Conservation (phyloP, 1,140 invertebrate genomes). For the Rhyzopertha dominica region DNA sequence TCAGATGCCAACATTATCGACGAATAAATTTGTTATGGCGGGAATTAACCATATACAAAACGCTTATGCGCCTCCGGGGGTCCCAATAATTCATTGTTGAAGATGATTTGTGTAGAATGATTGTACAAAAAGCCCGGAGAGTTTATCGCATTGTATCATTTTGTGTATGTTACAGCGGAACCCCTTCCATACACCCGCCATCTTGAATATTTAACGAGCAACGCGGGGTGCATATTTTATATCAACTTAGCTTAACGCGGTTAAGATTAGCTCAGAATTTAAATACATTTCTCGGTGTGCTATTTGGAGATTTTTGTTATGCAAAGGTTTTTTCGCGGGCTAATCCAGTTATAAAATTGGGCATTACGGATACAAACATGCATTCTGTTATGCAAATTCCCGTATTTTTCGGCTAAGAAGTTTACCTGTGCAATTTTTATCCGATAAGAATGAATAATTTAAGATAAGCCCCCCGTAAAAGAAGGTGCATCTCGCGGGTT, state of each 20-base stretch:
- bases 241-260: conserved; percentile 17
- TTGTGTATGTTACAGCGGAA: neutral
- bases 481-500: too few relatives aligned
- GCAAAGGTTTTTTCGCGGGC: too few relatives aligned
- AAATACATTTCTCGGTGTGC: conserved; percentile 18
- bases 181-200: conserved; percentile 14
- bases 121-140: conserved; percentile 21
- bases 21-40: conserved; percentile 12
- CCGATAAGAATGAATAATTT: too few relatives aligned
- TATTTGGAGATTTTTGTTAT: too few relatives aligned
- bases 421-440: too few relatives aligned
- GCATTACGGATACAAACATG: too few relatives aligned
- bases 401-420: too few relatives aligned
- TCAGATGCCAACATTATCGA: conserved; percentile 9
- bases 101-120: conserved; percentile 20
- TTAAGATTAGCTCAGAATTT: conserved; percentile 21
- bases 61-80: conserved; percentile 2
- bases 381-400: too few relatives aligned
- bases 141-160: conserved; percentile 23
- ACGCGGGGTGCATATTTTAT: conserved; percentile 26
- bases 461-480: too few relatives aligned
- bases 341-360: too few relatives aligned
- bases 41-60: conserved; percentile 11
- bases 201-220: conserved; percentile 25
- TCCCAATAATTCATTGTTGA: conserved; percentile 16